These are phyloP conservation scores for Protobothrops mucrosquamatus DNA, from an alignment of 2,113 vertebrate genomes.

Conservation along the genomic window DNA sequence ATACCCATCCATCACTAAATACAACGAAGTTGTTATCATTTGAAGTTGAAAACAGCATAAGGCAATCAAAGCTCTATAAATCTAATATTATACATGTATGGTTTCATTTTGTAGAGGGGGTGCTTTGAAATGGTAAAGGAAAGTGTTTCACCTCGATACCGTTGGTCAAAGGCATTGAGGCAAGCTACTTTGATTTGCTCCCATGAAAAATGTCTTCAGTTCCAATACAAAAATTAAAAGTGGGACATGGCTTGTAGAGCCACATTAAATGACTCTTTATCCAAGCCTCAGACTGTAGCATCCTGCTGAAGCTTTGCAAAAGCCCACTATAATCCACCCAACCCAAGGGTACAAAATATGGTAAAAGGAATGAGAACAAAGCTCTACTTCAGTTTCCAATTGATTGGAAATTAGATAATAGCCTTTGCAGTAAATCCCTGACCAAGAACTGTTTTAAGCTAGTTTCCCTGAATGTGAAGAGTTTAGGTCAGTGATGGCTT, in stretches of 20 bases:
- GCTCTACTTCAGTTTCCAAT: background rate
- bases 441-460: background rate
- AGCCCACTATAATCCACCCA: no score
- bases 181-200: background rate
- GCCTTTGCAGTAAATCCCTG: background rate
- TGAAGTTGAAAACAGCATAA: background rate
- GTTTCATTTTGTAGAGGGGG: background rate
- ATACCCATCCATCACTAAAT: background rate
- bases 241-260: background rate
- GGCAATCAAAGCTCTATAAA: background rate
- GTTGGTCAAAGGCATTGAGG: background rate
- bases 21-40: background rate
- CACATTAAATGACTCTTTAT: background rate
- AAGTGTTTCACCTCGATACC: background rate
- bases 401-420: background rate
- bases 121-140: background rate
- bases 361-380: background rate
- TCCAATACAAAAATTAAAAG: background rate
- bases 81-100: background rate
- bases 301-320: background rate
- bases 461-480: background rate
- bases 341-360: background rate
- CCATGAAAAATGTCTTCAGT: no score
- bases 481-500: background rate
- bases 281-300: background rate